Evolutionary conservation across 2,888 invertebrate genomes (phyloP).

Genomic region (Dynastes tityus): DNA sequence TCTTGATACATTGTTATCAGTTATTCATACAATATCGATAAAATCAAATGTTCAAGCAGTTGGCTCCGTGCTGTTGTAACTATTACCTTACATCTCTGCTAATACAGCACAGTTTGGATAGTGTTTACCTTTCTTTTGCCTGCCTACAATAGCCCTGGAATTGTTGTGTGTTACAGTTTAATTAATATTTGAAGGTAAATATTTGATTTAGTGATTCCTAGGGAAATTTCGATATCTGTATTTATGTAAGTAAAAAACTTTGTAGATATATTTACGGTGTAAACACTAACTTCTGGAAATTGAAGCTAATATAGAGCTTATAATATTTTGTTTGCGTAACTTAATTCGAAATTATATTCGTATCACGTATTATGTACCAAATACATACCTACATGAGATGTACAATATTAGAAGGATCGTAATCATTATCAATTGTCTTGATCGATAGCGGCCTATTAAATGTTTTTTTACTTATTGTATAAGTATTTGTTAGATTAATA

Average conservation of each 20-base stretch:
- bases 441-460: conserved; percentile 16
- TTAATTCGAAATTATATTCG: neutral
- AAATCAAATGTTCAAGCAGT: conserved; percentile 45
- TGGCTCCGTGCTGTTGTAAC: conserved; percentile 33
- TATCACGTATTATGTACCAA: neutral
- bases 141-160: neutral
- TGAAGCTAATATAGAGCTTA: neutral
- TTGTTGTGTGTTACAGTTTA: conserved; percentile 9
- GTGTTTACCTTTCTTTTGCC: conserved; percentile 1
- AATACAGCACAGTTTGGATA: conserved; percentile 13
- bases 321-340: neutral
- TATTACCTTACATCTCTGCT: conserved; percentile 31
- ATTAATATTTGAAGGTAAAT: conserved; percentile 21
- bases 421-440: conserved; percentile 1
- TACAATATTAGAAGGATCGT: neutral
- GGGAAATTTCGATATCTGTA: neutral
- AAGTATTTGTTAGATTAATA: neutral
- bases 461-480: neutral
- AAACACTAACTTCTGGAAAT: too few relatives aligned
- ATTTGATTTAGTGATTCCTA: conserved; percentile 23
- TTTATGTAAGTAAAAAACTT: conserved; percentile 2
- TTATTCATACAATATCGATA: conserved; percentile 39
- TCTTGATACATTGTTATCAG: conserved; percentile 45
- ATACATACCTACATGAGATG: conserved; percentile 9
- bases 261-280: neutral